Evolutionary conservation across 2,888 invertebrate species (phyloP).

Genomic region (Corythucha ciliata): DNA sequence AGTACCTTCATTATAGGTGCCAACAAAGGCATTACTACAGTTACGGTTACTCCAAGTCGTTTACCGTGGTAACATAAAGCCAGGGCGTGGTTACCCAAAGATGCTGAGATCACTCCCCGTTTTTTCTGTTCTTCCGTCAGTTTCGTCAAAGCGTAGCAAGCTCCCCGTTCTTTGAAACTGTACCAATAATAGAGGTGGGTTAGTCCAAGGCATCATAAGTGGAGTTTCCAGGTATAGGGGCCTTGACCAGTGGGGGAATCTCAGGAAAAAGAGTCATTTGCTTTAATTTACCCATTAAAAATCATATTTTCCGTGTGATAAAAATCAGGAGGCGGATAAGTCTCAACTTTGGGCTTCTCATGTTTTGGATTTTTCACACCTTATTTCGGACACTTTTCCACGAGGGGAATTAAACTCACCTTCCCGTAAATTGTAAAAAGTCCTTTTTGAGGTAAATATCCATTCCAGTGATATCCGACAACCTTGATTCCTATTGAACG

Average conservation of each 20-base stretch:
- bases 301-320: too few relatives aligned
- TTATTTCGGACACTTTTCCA: conserved; percentile 48
- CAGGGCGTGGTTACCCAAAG: conserved; percentile 89
- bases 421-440: conserved; percentile 89
- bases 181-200: conserved; percentile 30
- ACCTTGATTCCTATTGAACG: conserved; percentile 66
- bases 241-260: too few relatives aligned
- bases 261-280: too few relatives aligned
- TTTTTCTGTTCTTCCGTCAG: conserved; percentile 60
- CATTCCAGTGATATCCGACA: conserved; percentile 69
- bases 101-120: conserved; percentile 82
- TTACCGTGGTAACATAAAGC: conserved; percentile 71
- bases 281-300: too few relatives aligned
- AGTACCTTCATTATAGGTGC: conserved; percentile 91
- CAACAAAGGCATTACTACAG: conserved; percentile 90
- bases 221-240: too few relatives aligned
- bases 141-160: conserved; percentile 71
- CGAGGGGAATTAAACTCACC: conserved; percentile 65
- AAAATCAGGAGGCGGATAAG: too few relatives aligned
- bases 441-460: conserved; percentile 89
- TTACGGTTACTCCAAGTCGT: conserved; percentile 58
- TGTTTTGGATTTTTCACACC: too few relatives aligned
- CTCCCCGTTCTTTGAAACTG: conserved; percentile 92
- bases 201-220: too few relatives aligned
- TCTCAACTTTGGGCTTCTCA: too few relatives aligned